Conservation (phyloP, 1,140 invertebrate genomes). For the Elymnias hypermnestra region DNA sequence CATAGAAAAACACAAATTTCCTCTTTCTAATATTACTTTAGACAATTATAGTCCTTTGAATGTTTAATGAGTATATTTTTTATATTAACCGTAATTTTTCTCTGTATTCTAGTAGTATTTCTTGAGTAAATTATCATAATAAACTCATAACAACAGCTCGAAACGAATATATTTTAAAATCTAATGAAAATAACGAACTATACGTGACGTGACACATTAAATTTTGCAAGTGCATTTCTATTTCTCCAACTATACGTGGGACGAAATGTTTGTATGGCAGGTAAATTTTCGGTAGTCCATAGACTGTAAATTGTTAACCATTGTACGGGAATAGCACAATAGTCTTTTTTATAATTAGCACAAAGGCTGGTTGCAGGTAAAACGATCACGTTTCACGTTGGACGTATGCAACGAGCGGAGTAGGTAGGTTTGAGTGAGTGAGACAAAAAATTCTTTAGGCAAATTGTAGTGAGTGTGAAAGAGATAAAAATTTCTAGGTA, state of each 20-base stretch:
- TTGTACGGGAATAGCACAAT: background rate
- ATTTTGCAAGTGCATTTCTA: background rate
- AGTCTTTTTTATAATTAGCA: background rate
- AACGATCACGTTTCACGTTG: constrained; percentile 27
- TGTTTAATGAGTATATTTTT: too few species aligned
- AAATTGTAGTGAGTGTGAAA: constrained; percentile 13
- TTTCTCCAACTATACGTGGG: background rate
- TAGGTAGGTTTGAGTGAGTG: constrained; percentile 11
- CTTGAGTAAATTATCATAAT: too few species aligned
- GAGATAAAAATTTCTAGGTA: constrained; percentile 12
- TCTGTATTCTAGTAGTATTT: too few species aligned
- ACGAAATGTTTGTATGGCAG: background rate
- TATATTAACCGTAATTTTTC: too few species aligned
- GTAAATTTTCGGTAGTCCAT: background rate
- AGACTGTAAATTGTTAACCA: background rate
- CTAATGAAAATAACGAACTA: too few species aligned
- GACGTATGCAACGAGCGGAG: constrained; percentile 16
- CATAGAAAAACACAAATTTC: too few species aligned
- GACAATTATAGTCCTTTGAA: too few species aligned
- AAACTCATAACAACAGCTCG: too few species aligned
- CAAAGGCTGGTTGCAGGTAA: constrained; percentile 29
- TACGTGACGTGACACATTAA: too few species aligned
- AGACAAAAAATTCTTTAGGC: constrained; percentile 10
- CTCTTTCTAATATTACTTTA: too few species aligned
- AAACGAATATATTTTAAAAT: too few species aligned